Evolutionary conservation across 2,888 invertebrate genomes (phyloP).

Genomic region (Podotricha telesiphe): DNA sequence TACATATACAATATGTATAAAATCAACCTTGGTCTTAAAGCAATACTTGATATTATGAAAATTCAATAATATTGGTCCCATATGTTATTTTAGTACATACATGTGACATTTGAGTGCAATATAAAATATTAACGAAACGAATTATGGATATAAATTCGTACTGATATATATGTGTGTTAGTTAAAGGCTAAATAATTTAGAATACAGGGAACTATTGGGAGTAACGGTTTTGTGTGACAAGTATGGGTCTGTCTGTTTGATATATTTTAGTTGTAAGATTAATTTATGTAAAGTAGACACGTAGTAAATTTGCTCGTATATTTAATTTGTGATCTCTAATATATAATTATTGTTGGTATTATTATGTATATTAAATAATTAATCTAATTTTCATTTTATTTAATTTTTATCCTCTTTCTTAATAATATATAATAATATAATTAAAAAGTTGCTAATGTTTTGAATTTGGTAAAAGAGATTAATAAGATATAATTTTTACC

Average conservation of each 20-base stretch:
- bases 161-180: not conserved
- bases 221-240: conserved; percentile 13
- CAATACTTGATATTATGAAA: not conserved
- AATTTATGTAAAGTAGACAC: conserved; percentile 33
- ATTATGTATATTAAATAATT: conserved; percentile 47
- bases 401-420: not conserved
- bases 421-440: no score
- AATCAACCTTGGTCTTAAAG: not conserved
- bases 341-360: conserved; percentile 59
- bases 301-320: conserved; percentile 42
- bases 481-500: not conserved
- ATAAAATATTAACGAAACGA: conserved; percentile 4
- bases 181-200: conserved; percentile 6
- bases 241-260: conserved; percentile 13
- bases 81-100: conserved; percentile 1
- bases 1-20: conserved; percentile 13
- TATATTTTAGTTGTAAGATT: conserved; percentile 17
- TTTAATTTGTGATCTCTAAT: conserved; percentile 70
- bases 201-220: conserved; percentile 19
- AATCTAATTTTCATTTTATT: conserved; percentile 34
- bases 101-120: conserved; percentile 17
- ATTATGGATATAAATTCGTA: not conserved
- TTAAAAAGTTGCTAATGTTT: no score
- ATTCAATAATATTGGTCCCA: not conserved
- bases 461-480: not conserved